These are phyloP conservation scores for Aphelocoma coerulescens DNA, from an alignment of 2,113 vertebrate genomes.

Conservation along the genomic window DNA sequence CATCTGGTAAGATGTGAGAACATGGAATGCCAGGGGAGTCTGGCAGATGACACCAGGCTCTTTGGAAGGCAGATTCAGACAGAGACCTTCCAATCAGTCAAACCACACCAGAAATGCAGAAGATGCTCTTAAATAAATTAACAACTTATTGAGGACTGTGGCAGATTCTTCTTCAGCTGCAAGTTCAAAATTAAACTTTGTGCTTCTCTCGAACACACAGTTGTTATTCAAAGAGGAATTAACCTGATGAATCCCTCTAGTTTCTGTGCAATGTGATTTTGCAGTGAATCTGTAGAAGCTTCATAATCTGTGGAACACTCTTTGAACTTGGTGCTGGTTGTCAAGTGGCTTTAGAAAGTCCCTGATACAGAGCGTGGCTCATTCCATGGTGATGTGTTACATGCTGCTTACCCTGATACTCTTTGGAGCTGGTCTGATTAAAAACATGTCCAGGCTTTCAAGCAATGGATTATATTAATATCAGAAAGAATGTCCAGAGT, in stretches of 20 bases:
- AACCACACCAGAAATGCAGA: not conserved
- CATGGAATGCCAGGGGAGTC: not conserved
- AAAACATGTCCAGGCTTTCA: slow-evolving; percentile 25
- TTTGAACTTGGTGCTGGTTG: not conserved
- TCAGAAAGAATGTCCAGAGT: slow-evolving; percentile 40
- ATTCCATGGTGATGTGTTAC: not conserved
- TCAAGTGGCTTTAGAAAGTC: not conserved
- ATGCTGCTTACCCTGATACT: not conserved
- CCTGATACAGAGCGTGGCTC: not conserved
- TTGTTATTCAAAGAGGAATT: not conserved
- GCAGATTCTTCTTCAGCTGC: not conserved
- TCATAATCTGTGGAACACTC: not conserved
- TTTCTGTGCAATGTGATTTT: not conserved
- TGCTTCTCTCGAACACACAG: not conserved
- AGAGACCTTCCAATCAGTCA: not conserved
- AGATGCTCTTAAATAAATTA: not conserved
- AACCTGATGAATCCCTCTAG: not conserved
- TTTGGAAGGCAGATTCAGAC: not conserved
- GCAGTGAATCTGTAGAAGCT: not conserved
- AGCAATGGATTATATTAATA: slow-evolving; percentile 21
- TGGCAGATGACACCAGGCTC: not conserved
- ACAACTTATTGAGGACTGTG: not conserved
- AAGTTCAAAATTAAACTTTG: not conserved
- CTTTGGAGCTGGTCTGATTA: not conserved
- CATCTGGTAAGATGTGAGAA: not conserved